phyloP scores from a whole-genome alignment of 2,888 invertebrate species.

The Eugnorisma glareosa region DNA sequence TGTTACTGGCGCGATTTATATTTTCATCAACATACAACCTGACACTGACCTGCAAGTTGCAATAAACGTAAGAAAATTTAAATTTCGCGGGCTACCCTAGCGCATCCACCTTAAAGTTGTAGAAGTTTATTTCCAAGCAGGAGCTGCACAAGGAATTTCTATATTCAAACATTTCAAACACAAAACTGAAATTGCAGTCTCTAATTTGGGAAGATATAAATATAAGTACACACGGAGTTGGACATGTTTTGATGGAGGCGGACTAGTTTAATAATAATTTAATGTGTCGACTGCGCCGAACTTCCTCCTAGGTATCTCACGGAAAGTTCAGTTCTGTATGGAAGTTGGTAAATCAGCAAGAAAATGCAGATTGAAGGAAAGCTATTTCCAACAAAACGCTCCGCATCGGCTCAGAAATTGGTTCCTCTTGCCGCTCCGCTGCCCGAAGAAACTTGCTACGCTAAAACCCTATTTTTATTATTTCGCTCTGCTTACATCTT shows the following conservation, averaged over 20 bases:
- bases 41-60: too few species aligned
- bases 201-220: constrained; percentile 45
- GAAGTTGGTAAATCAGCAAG: constrained; percentile 91
- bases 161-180: constrained; percentile 27
- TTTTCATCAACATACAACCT: too few species aligned
- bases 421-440: constrained; percentile 87
- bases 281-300: constrained; percentile 80
- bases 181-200: constrained; percentile 37
- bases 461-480: constrained; percentile 88
- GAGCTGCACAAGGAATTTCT: constrained; percentile 8
- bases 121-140: constrained; percentile 15
- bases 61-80: too few species aligned
- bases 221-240: constrained; percentile 41
- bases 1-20: too few species aligned
- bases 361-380: constrained; percentile 91
- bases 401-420: constrained; percentile 90
- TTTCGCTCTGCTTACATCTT: constrained; percentile 82
- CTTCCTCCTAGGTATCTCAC: constrained; percentile 78
- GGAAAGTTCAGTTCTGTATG: constrained; percentile 82
- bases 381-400: constrained; percentile 90
- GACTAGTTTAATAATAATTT: constrained; percentile 80
- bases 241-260: constrained; percentile 60
- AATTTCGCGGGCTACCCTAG: too few species aligned
- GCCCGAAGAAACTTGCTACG: constrained; percentile 87
- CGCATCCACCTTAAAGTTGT: too few species aligned